Evolutionary conservation across 2,888 invertebrate genomes (phyloP), one percentile per base, ranked within the genome.

Genomic region (Macrosoma leucophasiata): DNA sequence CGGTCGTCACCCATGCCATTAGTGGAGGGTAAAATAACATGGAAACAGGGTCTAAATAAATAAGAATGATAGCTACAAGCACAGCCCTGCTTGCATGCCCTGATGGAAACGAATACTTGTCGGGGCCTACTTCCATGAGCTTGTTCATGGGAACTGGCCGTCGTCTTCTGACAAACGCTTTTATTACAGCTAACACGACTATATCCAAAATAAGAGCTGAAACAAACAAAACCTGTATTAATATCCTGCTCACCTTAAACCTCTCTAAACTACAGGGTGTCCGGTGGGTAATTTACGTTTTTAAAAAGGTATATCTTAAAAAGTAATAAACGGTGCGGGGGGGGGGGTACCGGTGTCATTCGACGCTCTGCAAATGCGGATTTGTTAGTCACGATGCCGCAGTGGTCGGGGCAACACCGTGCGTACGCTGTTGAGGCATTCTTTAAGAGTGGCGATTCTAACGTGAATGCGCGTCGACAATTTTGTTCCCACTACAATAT

Each of bases 51-150:
- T 88, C 87, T 12, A 92, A 55, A 41, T 85, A 76, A 3, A 88
- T 84, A 44, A 96, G 91, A 61, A 94, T 92, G 37, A 89, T 88
- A 3, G 90, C 84, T 12, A 97, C 81, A 63, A 93, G 88, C 3
- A 91, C 87, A 1, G 95, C 90, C 49, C 98, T 82, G 13, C 97
- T 95, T 1, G 95, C 90, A 69, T 98, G 98, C 0, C 97, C 97
- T 0, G 97, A 98, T 7, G 98, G 98, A 67, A 98, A 98, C 27
- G 88, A 88, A 67, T 91, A 98, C 55, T 95, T 92, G 70, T 97
- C 97, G 0, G 96, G 92, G 0, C 95, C 93, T 11, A 94, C 77
- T 18, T 87, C 87, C 39, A 91, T 72, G 46, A 91, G 86, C 62
- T 94, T 92, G 48, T 88, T 88, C 58, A 90, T 89, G 12, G 86